Evolutionary conservation across 2,113 vertebrate genomes (phyloP), one percentile per base, ranked within the genome.

Genomic region (Serranochromis macrocephalus): DNA sequence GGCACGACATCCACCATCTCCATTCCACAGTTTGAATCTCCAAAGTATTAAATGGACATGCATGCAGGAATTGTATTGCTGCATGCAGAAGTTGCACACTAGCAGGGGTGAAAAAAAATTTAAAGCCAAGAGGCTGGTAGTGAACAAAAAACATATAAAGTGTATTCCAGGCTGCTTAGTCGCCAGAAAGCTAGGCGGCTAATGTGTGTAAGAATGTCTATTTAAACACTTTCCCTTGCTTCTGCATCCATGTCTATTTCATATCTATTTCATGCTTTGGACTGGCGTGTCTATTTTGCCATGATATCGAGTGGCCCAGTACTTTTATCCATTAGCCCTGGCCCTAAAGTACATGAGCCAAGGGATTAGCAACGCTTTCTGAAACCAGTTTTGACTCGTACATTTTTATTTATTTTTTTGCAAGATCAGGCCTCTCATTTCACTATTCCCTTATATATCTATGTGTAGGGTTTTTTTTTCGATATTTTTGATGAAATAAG

Each of bases 91-190:
- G 61, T 13, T 66, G 61, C 61, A 66, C 7, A 7, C 10, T n/a
- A 38, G 61, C 6, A 1, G 33, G 33, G 2, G 6, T n/a, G 0
- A n/a, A 66, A 66, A 11, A 7, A 1, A 1, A 0, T 2, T n/a
- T 38, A 66, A 38, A 66, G 33, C 61, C 19, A 38, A 38, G 61
- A 66, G 4, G 19, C 10, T 38, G 61, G 6, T 66, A 66, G 61
- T 38, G 61, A 66, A 66, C 61, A 66, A 21, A 66, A 66, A 66
- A n/a, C 6, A 5, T 63, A 3, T n/a, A 66, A 38, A 66, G 33
- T 66, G 19, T 38, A 66, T 66, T 66, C 4, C 17, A 3, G 33
- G 61, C 33, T 66, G 31, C 6, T n/a, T n/a, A 66, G 0, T 38
- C 2, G 1, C 6, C 19, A 66, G 61, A 66, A 66, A 38, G 4